Evolutionary conservation across 2,113 vertebrate genomes (phyloP).

Genomic region (Ia io): DNA sequence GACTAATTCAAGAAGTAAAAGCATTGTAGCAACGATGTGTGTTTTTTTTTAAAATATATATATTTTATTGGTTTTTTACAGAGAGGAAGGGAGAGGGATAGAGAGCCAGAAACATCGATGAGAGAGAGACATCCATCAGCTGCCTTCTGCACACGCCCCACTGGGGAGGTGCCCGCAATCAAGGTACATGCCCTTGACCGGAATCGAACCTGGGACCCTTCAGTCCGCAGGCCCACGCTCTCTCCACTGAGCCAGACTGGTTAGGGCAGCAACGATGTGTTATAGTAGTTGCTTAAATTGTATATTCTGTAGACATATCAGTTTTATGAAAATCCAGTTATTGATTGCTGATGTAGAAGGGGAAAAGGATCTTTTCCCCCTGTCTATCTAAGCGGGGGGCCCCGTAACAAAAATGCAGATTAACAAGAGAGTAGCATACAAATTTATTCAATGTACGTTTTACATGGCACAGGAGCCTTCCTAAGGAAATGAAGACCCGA

Average conservation of each 20-base stretch:
- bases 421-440: not conserved
- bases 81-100: too few species aligned
- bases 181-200: too few species aligned
- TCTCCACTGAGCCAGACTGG: too few species aligned
- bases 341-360: not conserved
- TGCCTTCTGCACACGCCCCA: too few species aligned
- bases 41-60: not conserved
- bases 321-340: constrained; percentile 30
- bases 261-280: not conserved
- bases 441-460: not conserved
- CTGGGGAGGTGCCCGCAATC: too few species aligned
- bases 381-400: not conserved
- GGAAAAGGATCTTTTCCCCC: not conserved
- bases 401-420: not conserved
- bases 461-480: not conserved
- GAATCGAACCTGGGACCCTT: too few species aligned
- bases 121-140: too few species aligned
- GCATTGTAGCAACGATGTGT: not conserved
- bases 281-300: not conserved
- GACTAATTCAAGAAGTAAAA: constrained; percentile 3
- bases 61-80: too few species aligned
- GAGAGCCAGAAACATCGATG: too few species aligned
- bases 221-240: too few species aligned
- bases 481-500: not conserved
- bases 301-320: not conserved